phyloP scores from a whole-genome alignment of 2,888 invertebrate species.

The Caenorhabditis macrosperma region DNA sequence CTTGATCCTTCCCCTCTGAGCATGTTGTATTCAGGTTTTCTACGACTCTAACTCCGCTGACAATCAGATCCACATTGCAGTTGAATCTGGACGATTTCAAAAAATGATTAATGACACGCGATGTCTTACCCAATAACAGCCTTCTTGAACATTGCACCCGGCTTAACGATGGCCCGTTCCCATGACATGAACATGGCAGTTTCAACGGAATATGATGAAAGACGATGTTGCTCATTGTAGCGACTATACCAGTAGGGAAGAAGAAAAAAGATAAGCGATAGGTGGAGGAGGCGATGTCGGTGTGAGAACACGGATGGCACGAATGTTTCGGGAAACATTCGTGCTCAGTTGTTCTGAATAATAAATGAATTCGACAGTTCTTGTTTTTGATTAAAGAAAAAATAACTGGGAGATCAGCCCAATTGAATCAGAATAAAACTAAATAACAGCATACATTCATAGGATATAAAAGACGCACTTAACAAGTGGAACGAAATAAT shows the following conservation, averaged over 20 bases:
- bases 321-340: slow-evolving; percentile 55
- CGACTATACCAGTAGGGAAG: slow-evolving; percentile 70
- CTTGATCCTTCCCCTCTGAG: slow-evolving; percentile 67
- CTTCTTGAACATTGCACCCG: slow-evolving; percentile 75
- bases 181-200: slow-evolving; percentile 75
- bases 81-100: slow-evolving; percentile 79
- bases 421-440: background rate
- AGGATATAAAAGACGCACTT: background rate
- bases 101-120: too few relatives aligned
- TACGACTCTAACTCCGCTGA: slow-evolving; percentile 81
- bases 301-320: slow-evolving; percentile 59
- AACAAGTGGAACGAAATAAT: background rate
- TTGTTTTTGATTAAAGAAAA: too few relatives aligned
- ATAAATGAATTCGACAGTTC: background rate
- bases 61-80: slow-evolving; percentile 82
- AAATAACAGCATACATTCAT: background rate
- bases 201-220: slow-evolving; percentile 74
- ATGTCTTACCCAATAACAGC: slow-evolving; percentile 76
- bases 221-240: slow-evolving; percentile 76
- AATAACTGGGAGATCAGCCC: background rate
- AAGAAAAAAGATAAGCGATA: slow-evolving; percentile 62
- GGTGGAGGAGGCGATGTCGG: slow-evolving; percentile 59
- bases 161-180: slow-evolving; percentile 76
- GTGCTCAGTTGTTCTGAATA: background rate
- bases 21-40: slow-evolving; percentile 79